These are phyloP conservation scores for Puffinus mauretanicus DNA, from an alignment of 2,113 vertebrate species.

Conservation along the genomic window DNA sequence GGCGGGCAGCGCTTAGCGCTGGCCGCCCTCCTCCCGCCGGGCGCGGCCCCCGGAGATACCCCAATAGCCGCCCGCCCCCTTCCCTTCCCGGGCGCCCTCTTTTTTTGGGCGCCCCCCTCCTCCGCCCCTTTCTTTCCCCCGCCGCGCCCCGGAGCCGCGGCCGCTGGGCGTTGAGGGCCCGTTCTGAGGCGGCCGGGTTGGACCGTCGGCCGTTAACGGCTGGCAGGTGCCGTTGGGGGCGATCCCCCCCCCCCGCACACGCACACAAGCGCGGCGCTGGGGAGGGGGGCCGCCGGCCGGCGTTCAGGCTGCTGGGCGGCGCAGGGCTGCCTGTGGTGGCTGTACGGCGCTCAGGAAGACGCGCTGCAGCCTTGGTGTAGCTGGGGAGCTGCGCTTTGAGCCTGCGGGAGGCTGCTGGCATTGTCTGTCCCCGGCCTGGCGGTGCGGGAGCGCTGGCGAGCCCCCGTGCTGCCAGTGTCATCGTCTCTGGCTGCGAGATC, in stretches of 20 bases:
- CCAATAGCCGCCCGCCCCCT: background rate
- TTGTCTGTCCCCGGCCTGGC: background rate
- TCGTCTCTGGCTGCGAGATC: background rate
- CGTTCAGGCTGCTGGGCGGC: background rate
- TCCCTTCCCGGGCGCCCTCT: background rate
- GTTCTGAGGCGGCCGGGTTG: background rate
- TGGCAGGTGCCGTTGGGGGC: conserved; percentile 4
- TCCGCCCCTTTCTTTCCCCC: background rate
- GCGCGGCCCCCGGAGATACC: background rate
- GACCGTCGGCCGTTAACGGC: background rate
- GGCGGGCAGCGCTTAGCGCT: background rate
- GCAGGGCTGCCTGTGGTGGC: background rate
- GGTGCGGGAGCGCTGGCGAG: background rate
- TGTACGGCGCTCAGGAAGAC: background rate
- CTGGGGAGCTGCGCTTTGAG: background rate
- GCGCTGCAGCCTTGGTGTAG: background rate
- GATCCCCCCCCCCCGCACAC: too few relatives aligned
- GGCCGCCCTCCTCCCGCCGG: background rate
- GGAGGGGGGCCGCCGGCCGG: background rate
- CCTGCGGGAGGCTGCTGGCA: background rate
- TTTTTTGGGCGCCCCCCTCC: too few relatives aligned
- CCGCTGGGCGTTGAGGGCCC: background rate
- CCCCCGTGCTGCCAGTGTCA: fast-evolving
- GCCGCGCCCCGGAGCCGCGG: background rate
- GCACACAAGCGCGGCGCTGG: background rate